phyloP scores from a whole-genome alignment of 1,140 invertebrate genomes.

The Leptopilina clavipes region DNA sequence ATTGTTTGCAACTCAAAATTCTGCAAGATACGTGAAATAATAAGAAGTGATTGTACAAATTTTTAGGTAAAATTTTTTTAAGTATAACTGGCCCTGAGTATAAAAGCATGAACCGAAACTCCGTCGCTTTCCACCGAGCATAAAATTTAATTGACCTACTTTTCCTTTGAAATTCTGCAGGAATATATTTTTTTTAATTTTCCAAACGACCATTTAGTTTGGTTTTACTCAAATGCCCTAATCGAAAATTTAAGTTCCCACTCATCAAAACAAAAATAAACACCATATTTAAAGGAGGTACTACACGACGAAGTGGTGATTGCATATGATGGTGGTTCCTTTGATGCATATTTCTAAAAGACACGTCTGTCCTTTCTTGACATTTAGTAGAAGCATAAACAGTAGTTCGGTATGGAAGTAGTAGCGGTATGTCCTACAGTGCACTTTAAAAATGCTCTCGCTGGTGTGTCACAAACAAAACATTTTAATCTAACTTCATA shows the following conservation, averaged over 20 bases:
- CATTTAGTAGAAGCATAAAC: constrained; percentile 34
- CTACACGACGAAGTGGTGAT: constrained; percentile 34
- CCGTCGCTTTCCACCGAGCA: constrained; percentile 44
- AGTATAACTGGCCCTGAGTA: constrained; percentile 39
- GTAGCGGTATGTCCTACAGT: constrained; percentile 35
- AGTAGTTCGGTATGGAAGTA: constrained; percentile 31
- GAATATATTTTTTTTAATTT: constrained; percentile 24
- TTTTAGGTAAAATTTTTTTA: constrained; percentile 18
- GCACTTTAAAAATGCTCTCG: constrained; percentile 31
- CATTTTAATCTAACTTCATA: constrained; percentile 29
- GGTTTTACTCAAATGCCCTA: not conserved
- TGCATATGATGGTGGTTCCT: not conserved
- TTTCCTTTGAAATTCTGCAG: constrained; percentile 44
- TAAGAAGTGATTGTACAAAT: constrained; percentile 40
- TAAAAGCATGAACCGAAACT: constrained; percentile 33
- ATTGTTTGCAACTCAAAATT: constrained; percentile 16
- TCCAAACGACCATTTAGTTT: constrained; percentile 10
- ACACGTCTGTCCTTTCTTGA: constrained; percentile 27
- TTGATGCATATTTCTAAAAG: constrained; percentile 25
- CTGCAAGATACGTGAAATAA: constrained; percentile 30
- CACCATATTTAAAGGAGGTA: constrained; percentile 37
- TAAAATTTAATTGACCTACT: constrained; percentile 21
- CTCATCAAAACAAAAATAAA: constrained; percentile 35
- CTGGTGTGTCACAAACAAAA: constrained; percentile 34
- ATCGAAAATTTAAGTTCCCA: not conserved